These are phyloP conservation scores for Muscidifurax raptorellus DNA, from an alignment of 1,140 invertebrate genomes.

Conservation along the genomic window DNA sequence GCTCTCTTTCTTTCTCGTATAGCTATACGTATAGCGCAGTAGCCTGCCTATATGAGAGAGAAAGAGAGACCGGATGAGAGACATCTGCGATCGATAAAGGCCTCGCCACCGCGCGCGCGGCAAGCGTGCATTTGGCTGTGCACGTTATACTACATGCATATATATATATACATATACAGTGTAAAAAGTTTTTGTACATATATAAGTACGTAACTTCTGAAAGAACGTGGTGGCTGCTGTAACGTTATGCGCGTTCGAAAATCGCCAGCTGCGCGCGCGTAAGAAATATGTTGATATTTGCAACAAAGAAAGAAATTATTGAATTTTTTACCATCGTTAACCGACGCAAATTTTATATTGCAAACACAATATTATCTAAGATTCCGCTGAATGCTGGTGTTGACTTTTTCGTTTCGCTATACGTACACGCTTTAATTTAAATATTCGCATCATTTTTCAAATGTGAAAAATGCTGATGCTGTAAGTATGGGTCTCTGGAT, in stretches of 20 bases:
- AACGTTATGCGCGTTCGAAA: neutral
- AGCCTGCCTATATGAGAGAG: neutral
- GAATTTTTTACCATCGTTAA: too few relatives aligned
- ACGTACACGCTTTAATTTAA: too few relatives aligned
- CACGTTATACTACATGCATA: neutral
- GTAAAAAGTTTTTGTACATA: neutral
- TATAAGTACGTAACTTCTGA: neutral
- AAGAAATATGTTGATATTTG: too few relatives aligned
- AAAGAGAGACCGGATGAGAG: conserved; percentile 7
- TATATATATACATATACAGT: neutral
- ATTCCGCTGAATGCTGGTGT: too few relatives aligned
- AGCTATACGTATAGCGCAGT: neutral
- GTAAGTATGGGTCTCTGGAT: too few relatives aligned
- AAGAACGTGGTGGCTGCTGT: too few relatives aligned
- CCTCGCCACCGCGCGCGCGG: neutral
- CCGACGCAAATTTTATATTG: too few relatives aligned
- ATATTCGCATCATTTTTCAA: too few relatives aligned
- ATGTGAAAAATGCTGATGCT: too few relatives aligned
- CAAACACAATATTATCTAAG: too few relatives aligned
- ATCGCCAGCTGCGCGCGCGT: conserved; percentile 24
- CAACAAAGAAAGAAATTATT: too few relatives aligned
- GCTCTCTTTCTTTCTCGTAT: neutral
- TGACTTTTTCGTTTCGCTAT: too few relatives aligned
- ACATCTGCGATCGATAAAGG: conserved; percentile 62
- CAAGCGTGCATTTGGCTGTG: neutral